phyloP scores from a whole-genome alignment of 2,113 vertebrate species.

The Cephalopterus ornatus region DNA sequence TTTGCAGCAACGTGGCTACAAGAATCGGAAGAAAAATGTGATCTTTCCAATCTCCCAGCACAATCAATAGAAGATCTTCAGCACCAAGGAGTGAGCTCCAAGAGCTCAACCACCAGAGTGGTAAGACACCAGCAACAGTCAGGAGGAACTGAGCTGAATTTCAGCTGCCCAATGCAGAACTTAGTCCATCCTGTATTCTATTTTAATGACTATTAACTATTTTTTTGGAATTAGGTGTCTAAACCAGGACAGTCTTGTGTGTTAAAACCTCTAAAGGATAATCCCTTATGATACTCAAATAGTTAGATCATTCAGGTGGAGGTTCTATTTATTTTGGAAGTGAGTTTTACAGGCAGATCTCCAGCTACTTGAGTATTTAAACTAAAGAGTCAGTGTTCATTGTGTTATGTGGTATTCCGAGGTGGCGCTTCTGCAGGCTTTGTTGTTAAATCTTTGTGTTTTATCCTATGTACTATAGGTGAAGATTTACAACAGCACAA shows the following conservation, averaged over 20 bases:
- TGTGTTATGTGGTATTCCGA: not conserved
- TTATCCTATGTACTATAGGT: not conserved
- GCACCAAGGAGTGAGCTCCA: not conserved
- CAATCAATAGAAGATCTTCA: not conserved
- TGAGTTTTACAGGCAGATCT: not conserved
- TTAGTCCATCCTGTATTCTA: rapidly evolving
- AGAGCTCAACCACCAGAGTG: not conserved
- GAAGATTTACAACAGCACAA: not conserved
- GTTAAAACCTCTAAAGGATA: not conserved
- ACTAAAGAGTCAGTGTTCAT: not conserved
- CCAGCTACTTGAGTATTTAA: not conserved
- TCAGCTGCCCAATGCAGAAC: not conserved
- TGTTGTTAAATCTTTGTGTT: not conserved
- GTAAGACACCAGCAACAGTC: not conserved
- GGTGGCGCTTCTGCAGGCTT: not conserved
- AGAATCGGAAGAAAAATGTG: not conserved
- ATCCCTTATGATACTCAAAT: not conserved
- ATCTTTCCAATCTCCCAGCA: not conserved
- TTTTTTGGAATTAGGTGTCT: not conserved
- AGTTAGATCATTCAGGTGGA: not conserved
- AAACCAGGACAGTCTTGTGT: not conserved
- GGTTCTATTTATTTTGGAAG: not conserved
- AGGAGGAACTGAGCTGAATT: not conserved
- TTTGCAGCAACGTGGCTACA: too few relatives aligned
- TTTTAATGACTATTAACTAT: not conserved